Conservation (phyloP, 2,113 vertebrate species). For the Triplophysa dalaica region DNA sequence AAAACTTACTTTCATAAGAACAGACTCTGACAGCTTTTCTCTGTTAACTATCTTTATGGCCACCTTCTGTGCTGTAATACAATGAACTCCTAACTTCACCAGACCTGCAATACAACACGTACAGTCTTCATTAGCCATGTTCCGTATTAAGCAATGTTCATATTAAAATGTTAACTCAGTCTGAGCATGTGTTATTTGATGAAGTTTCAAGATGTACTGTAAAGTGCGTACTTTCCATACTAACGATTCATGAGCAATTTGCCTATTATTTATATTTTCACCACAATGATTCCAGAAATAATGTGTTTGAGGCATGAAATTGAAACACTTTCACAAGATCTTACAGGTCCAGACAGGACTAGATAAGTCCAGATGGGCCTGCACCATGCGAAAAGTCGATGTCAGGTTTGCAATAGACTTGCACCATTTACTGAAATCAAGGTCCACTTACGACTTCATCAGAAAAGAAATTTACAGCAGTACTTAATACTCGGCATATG, state of each 20-base stretch:
- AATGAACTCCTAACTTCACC: conserved; percentile 82
- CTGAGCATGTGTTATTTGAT: background rate
- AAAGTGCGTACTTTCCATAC: background rate
- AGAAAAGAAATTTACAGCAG: background rate
- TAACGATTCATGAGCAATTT: background rate
- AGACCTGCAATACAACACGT: conserved; percentile 65
- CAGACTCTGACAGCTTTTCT: conserved; percentile 81
- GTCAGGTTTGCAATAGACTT: background rate
- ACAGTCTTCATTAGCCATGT: background rate
- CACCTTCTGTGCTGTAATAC: conserved; percentile 83
- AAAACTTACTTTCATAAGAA: conserved; percentile 80
- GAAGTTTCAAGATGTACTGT: background rate
- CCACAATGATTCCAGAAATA: background rate
- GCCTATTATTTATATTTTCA: background rate
- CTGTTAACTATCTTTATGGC: conserved; percentile 85
- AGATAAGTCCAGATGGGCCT: background rate
- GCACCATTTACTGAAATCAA: conserved; percentile 4
- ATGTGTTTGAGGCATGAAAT: background rate
- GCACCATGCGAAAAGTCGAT: background rate
- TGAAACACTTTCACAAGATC: background rate
- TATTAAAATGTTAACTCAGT: background rate
- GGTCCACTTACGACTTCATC: background rate
- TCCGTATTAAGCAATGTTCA: background rate
- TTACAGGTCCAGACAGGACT: background rate
- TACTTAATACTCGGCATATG: background rate